Conservation (phyloP, 35 echinoderm and acorn worm species). For the Lytechinus pictus region DNA sequence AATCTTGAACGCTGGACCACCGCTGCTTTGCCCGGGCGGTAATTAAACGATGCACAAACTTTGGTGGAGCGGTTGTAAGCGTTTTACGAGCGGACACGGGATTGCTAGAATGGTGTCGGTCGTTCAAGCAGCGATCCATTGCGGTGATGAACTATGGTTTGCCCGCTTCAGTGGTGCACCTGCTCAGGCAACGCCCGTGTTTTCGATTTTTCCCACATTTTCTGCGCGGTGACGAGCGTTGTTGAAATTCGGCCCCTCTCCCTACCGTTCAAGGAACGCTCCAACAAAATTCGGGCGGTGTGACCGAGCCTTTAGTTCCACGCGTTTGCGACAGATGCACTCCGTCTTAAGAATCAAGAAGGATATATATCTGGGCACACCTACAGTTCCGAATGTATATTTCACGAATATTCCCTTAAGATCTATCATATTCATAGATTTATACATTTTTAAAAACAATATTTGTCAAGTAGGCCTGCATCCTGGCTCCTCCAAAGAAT, state of each 20-base stretch:
- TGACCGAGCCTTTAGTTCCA: slow-evolving; percentile 5
- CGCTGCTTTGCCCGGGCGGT: background rate
- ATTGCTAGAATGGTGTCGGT: too few species aligned
- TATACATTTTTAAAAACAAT: too few species aligned
- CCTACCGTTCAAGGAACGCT: slow-evolving; percentile 42
- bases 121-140: too few species aligned
- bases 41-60: background rate
- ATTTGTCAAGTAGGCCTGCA: background rate
- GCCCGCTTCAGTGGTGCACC: too few species aligned
- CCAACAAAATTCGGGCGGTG: slow-evolving; percentile 30
- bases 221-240: too few species aligned
- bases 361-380: too few species aligned
- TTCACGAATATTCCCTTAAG: too few species aligned
- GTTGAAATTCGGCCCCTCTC: background rate
- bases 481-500: background rate
- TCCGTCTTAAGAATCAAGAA: too few species aligned
- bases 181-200: slow-evolving; percentile 31
- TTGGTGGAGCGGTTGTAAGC: background rate
- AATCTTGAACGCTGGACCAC: background rate
- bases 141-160: too few species aligned
- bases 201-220: background rate
- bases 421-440: too few species aligned
- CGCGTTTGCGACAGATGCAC: too few species aligned
- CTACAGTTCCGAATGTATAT: too few species aligned
- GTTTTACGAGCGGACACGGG: background rate